These are phyloP conservation scores for Psilopsiagon aymara DNA, from an alignment of 2,113 vertebrate species.

Conservation along the genomic window DNA sequence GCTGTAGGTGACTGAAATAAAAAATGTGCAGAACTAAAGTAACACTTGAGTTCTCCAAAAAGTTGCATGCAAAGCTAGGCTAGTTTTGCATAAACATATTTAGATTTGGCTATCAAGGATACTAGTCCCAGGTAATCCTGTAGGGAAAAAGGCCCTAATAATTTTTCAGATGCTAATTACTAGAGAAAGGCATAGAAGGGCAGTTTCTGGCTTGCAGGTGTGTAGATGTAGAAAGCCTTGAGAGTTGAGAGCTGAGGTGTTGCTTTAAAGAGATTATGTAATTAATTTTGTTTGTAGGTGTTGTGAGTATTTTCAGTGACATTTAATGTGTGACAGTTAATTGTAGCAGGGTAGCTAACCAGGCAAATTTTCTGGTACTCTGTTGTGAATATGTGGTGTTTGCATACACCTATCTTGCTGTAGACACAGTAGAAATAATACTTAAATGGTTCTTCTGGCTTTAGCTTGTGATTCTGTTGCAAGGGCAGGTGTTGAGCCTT, in stretches of 20 bases:
- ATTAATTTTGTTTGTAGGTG: background rate
- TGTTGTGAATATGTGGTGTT: fast-evolving
- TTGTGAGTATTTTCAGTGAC: background rate
- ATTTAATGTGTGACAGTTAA: background rate
- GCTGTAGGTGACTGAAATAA: background rate
- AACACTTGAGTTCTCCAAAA: background rate
- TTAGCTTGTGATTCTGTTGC: background rate
- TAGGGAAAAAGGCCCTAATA: background rate
- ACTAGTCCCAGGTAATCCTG: background rate
- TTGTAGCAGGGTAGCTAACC: background rate
- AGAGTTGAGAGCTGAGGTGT: background rate
- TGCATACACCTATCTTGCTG: fast-evolving
- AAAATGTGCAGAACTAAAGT: background rate
- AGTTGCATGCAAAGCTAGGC: background rate
- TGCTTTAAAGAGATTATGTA: background rate
- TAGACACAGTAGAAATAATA: background rate
- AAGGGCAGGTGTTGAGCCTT: background rate
- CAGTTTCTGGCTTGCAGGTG: background rate
- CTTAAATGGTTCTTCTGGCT: background rate
- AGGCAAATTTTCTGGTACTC: background rate
- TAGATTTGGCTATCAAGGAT: background rate
- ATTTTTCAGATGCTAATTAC: background rate
- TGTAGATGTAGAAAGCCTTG: background rate
- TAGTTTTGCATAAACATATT: background rate
- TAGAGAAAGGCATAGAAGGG: background rate